phyloP scores from a whole-genome alignment of 1,140 invertebrate genomes.

The Tigriopus japonicus region DNA sequence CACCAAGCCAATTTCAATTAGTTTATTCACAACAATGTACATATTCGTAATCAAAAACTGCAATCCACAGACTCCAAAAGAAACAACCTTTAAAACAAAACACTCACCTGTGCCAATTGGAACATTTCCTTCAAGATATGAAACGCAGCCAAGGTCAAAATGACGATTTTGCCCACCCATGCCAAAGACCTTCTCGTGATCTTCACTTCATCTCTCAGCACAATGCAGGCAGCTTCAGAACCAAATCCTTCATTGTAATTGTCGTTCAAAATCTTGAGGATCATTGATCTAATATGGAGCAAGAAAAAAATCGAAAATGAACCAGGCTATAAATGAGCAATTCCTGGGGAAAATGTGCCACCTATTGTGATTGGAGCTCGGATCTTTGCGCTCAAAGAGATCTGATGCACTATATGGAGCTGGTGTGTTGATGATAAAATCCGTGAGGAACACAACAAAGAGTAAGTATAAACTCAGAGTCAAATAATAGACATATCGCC shows the following conservation, averaged over 20 bases:
- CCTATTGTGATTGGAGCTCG: no score
- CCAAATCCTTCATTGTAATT: constrained; percentile 10
- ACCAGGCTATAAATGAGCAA: no score
- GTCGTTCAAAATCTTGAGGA: background rate
- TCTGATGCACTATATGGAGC: constrained; percentile 14
- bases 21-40: background rate
- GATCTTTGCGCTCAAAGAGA: no score
- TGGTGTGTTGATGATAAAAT: constrained; percentile 25
- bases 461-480: constrained; percentile 29
- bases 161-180: background rate
- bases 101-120: constrained; percentile 18
- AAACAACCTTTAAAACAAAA: background rate
- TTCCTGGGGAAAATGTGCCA: no score
- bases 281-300: background rate
- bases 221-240: background rate
- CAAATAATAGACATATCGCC: constrained; percentile 31
- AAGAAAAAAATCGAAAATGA: no score
- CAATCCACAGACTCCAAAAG: background rate
- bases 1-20: background rate
- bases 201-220: background rate
- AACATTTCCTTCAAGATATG: constrained; percentile 29
- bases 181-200: background rate
- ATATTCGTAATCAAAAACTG: background rate
- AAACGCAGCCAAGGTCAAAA: constrained; percentile 15
- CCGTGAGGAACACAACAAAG: constrained; percentile 30